These are phyloP conservation scores for Phortica magna DNA, from an alignment of 2,888 invertebrate species.

Conservation along the genomic window DNA sequence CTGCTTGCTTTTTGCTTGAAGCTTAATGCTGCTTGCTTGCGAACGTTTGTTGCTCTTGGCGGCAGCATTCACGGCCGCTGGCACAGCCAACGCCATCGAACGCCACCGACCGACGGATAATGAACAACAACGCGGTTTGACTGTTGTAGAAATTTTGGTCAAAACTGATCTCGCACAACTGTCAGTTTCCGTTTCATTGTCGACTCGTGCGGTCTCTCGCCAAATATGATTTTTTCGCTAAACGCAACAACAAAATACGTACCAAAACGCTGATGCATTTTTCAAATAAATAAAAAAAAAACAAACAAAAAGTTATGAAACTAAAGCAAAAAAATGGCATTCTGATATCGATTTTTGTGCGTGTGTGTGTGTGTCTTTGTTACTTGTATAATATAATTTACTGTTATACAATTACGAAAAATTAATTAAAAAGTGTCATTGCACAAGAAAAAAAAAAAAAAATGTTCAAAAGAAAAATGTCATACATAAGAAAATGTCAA, in stretches of 20 bases:
- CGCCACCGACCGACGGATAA: background rate
- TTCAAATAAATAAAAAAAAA: background rate
- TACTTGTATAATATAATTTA: too few species aligned
- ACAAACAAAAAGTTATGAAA: background rate
- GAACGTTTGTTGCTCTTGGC: conserved; percentile 70
- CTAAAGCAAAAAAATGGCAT: background rate
- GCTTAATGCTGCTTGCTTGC: conserved; percentile 49
- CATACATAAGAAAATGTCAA: background rate
- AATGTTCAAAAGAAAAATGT: background rate
- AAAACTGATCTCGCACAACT: conserved; percentile 75
- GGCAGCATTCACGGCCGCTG: conserved; percentile 63
- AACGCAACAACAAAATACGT: background rate
- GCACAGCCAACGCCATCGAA: background rate
- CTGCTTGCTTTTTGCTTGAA: background rate
- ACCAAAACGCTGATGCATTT: background rate
- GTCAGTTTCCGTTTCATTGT: conserved; percentile 69
- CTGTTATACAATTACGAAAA: too few species aligned
- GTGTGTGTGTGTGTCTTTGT: background rate
- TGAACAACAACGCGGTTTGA: conserved; percentile 41
- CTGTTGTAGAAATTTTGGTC: conserved; percentile 53
- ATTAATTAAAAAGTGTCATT: too few species aligned
- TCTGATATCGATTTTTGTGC: background rate
- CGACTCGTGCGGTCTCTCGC: conserved; percentile 65
- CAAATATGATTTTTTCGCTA: conserved; percentile 2
- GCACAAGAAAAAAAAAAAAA: too few species aligned